Evolutionary conservation across 1,140 invertebrate species (phyloP).

Genomic region (Oryctes rhinoceros): DNA sequence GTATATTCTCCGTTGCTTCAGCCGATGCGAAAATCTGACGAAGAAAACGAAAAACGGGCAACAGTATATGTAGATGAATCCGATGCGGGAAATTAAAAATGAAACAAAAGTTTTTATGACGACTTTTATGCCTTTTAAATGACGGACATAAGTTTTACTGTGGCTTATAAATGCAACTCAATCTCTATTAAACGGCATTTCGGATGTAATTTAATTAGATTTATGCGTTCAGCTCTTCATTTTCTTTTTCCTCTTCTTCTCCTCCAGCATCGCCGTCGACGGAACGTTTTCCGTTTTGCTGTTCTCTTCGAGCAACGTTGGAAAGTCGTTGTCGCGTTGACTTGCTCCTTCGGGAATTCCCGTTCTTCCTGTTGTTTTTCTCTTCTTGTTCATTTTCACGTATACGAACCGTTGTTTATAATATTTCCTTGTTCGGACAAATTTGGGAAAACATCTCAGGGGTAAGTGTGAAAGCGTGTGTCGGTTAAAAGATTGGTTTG

Average conservation of each 20-base stretch:
- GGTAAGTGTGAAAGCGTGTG: conserved; percentile 60
- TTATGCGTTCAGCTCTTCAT: neutral
- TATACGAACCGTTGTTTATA: conserved; percentile 42
- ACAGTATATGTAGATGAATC: conserved; percentile 4
- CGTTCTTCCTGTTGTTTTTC: neutral
- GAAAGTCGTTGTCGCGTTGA: neutral
- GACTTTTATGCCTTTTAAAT: conserved; percentile 37
- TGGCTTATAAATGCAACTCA: conserved; percentile 36
- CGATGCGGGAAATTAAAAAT: conserved; percentile 36
- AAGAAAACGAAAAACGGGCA: conserved; percentile 9
- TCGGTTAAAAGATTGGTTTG: conserved; percentile 61
- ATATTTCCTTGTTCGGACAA: conserved; percentile 55
- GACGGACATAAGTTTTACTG: conserved; percentile 29
- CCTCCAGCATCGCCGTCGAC: neutral
- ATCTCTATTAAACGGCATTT: conserved; percentile 36
- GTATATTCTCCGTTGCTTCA: neutral
- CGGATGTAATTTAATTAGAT: conserved; percentile 37
- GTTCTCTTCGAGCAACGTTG: neutral
- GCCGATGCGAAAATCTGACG: neutral
- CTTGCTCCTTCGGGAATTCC: conserved; percentile 9
- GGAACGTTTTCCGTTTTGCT: neutral
- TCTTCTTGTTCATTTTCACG: neutral
- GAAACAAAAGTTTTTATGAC: conserved; percentile 36
- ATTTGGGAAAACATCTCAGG: conserved; percentile 44
- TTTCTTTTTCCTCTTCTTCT: neutral